Evolutionary conservation across 2,797 vertebrate genomes (phyloP), one percentile per base, ranked within the genome.

Genomic region (Otus scops): DNA sequence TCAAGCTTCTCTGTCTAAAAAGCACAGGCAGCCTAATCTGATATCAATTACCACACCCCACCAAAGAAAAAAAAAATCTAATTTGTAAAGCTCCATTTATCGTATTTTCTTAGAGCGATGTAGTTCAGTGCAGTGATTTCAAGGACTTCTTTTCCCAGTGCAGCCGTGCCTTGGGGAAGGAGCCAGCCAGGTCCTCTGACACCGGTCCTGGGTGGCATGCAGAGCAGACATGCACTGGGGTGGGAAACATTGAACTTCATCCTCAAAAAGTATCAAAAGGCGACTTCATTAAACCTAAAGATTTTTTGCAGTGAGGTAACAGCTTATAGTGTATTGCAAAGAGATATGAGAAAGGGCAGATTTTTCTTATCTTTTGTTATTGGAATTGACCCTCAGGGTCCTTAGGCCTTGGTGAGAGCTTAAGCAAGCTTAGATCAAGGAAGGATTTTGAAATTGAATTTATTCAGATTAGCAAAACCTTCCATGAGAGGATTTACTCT

Each of bases 401-500:
- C 93, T 98, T 97, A 97, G 98, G 97, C 97, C 98, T 98, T 65
- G 32, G 97, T 61, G 96, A 98, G 98, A 98, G 98, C 98, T 98
- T 98, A 98, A 98, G 97, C 98, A 98, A 97, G 98, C 98, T 98
- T 98, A 99, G 98, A 99, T 99, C 99, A 99, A 98, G 97, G 98
- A 98, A 98, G 98, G 97, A 97, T 99, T 99, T 98, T 98, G 98
- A 99, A 99, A 99, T 97, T 98, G 98, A 99, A 98, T 98, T 98
- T 98, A 98, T 99, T 99, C 98, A 99, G 98, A 98, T 98, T 98
- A 98, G 98, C 94, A 98, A 97, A 98, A 98, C 98, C 98, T 95
- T 97, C 96, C 97, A 91, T 95, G 97, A 98, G 97, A 97, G 97
- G 98, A 98, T 98, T 99, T 98, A 98, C 94, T 98, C 95, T 96